Conservation (phyloP, 2,888 invertebrate species). For the Entomobrya multifasciata region DNA sequence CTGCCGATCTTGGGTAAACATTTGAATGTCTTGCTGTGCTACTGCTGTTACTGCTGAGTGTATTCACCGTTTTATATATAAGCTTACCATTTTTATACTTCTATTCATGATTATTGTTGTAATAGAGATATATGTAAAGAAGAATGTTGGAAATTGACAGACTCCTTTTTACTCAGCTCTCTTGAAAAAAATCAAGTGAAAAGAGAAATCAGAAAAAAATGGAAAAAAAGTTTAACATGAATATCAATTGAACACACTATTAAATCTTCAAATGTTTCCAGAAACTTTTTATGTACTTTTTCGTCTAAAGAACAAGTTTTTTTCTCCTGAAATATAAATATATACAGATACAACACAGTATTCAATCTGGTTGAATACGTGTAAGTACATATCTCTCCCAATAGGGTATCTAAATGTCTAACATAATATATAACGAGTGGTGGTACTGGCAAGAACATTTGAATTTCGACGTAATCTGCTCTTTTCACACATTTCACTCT, state of each 20-base stretch:
- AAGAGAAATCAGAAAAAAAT: not conserved
- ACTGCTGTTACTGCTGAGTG: not conserved
- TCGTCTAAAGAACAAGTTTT: conserved; percentile 11
- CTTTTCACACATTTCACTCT: conserved; percentile 22
- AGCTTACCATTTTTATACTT: not conserved
- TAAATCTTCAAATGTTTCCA: conserved; percentile 39
- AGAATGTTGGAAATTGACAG: not conserved
- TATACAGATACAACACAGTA: no score
- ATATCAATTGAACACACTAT: conserved; percentile 45
- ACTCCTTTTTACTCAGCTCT: not conserved
- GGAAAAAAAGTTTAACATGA: conserved; percentile 26
- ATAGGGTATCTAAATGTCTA: no score
- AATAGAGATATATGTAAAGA: not conserved
- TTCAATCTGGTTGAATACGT: no score
- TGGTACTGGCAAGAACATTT: no score
- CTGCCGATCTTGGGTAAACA: no score
- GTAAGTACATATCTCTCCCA: no score
- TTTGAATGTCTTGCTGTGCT: no score
- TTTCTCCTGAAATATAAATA: not conserved
- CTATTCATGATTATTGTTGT: not conserved
- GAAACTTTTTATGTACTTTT: conserved; percentile 8
- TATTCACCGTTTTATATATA: not conserved
- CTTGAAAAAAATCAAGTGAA: not conserved
- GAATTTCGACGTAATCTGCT: not conserved
- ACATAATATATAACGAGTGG: no score